These are phyloP conservation scores for Eurystomus gularis DNA, from an alignment of 2,113 vertebrate genomes.

Conservation along the genomic window DNA sequence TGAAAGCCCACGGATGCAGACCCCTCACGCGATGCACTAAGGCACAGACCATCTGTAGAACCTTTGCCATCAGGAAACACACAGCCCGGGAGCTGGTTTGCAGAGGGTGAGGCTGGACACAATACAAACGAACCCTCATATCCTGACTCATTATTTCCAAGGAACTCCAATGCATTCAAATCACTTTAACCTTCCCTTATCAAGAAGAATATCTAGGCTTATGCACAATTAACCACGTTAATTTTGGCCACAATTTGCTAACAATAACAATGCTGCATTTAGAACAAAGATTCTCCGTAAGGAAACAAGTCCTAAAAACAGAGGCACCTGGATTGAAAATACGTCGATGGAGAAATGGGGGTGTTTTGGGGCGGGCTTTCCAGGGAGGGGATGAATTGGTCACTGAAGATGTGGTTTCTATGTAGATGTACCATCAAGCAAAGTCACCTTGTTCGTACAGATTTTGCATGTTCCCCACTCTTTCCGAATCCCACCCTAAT, in stretches of 20 bases:
- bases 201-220: neutral
- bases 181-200: neutral
- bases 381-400: neutral
- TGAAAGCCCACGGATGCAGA: neutral
- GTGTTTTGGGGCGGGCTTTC: neutral
- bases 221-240: neutral
- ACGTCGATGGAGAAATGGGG: neutral
- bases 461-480: neutral
- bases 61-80: neutral
- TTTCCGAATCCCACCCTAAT: neutral
- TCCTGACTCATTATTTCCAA: conserved; percentile 37
- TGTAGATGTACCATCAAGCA: neutral
- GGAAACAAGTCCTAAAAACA: neutral
- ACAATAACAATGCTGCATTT: neutral
- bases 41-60: neutral
- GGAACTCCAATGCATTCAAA: neutral
- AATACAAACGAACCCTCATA: neutral
- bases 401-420: neutral
- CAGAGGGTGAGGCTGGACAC: conserved; percentile 12
- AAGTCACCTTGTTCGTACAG: neutral
- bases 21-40: fast-evolving
- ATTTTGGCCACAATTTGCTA: neutral
- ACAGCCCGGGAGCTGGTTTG: neutral
- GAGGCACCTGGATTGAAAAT: neutral
- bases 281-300: neutral